Evolutionary conservation across 1,140 invertebrate species (phyloP).

Genomic region (Tribolium madens): DNA sequence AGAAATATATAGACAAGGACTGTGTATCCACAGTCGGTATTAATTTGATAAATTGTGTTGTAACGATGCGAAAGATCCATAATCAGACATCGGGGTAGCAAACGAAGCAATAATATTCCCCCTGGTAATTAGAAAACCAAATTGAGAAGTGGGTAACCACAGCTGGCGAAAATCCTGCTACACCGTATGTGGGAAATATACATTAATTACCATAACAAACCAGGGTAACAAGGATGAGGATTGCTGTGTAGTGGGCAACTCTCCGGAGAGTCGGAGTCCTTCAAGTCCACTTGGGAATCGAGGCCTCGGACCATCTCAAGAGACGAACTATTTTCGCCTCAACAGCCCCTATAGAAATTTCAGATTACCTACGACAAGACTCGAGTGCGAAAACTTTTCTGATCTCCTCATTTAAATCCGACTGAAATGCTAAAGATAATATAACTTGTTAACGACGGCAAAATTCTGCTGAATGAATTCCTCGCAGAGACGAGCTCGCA

Average conservation of each 20-base stretch:
- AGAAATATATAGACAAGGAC: conserved; percentile 7
- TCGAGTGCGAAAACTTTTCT: conserved; percentile 28
- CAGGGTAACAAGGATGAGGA: conserved; percentile 43
- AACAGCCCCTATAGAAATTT: conserved; percentile 25
- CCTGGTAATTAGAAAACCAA: conserved; percentile 47
- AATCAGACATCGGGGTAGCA: conserved; percentile 20
- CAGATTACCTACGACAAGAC: conserved; percentile 8
- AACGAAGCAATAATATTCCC: conserved; percentile 34
- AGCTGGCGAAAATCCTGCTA: conserved; percentile 38
- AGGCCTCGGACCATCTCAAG: conserved; percentile 24
- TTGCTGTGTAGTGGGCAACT: conserved; percentile 37
- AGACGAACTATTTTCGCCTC: conserved; percentile 35
- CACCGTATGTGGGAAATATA: conserved; percentile 45
- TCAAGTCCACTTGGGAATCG: conserved; percentile 46
- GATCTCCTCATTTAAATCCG: conserved; percentile 42
- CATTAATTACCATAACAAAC: conserved; percentile 49
- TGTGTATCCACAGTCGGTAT: background rate
- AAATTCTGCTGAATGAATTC: too few relatives aligned
- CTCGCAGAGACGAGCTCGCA: background rate
- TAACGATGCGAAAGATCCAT: conserved; percentile 9
- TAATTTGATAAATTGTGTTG: conserved; percentile 26
- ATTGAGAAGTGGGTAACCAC: conserved; percentile 46
- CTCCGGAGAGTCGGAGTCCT: conserved; percentile 41
- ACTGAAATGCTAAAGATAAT: conserved; percentile 26
- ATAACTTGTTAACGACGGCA: conserved; percentile 21